Evolutionary conservation across 2,113 vertebrate genomes (phyloP).

Genomic region (Glaucomys volans): DNA sequence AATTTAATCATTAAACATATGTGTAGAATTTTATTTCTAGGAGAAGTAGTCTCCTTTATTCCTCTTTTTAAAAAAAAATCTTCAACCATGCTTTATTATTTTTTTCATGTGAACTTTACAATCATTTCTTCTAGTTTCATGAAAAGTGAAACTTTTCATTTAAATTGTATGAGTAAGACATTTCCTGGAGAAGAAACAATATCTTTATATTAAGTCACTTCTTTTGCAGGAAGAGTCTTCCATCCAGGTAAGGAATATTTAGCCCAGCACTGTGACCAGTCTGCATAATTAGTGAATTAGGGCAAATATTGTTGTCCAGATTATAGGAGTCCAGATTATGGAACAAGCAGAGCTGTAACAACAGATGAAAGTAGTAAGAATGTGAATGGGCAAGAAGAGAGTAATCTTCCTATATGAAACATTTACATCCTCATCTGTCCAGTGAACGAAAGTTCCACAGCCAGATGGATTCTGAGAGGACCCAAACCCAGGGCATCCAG

Average conservation of each 20-base stretch:
- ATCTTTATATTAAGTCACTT: not conserved
- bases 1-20: not conserved
- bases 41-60: not conserved
- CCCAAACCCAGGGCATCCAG: not conserved
- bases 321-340: not conserved
- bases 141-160: not conserved
- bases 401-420: not conserved
- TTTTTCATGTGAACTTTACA: conserved; percentile 40
- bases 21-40: not conserved
- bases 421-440: not conserved
- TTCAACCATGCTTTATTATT: not conserved
- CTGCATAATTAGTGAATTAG: not conserved
- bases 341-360: not conserved
- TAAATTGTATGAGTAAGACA: not conserved
- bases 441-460: not conserved
- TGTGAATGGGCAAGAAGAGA: not conserved
- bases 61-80: not conserved
- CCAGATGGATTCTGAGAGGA: not conserved
- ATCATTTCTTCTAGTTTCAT: not conserved
- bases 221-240: not conserved
- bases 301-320: not conserved
- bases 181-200: not conserved
- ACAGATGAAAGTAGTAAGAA: not conserved
- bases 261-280: not conserved
- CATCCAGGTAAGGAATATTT: not conserved